phyloP scores from a whole-genome alignment of 2,888 invertebrate species.

The Microplitis deprimator region DNA sequence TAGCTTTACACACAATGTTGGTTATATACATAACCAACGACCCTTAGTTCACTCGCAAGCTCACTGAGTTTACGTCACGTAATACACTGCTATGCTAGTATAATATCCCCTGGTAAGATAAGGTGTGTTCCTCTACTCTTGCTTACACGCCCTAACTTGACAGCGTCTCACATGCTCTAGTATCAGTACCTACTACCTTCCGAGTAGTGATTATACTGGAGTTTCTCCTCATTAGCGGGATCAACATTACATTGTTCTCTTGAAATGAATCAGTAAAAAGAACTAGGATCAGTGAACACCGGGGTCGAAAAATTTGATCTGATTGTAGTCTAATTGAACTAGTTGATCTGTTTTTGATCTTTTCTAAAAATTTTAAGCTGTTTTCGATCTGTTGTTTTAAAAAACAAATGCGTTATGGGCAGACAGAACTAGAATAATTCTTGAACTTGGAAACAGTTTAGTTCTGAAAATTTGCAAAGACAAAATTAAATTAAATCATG shows the following conservation, averaged over 20 bases:
- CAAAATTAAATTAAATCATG: too few species aligned
- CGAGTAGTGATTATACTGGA: constrained; percentile 64
- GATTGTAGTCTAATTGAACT: too few species aligned
- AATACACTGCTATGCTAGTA: constrained; percentile 58
- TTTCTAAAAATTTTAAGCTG: too few species aligned
- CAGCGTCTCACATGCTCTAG: constrained; percentile 44
- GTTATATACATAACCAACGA: constrained; percentile 47
- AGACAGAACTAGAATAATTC: too few species aligned
- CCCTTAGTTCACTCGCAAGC: constrained; percentile 50
- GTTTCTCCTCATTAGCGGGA: constrained; percentile 62
- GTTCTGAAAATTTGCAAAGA: too few species aligned
- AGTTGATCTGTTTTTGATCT: too few species aligned
- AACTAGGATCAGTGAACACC: not conserved
- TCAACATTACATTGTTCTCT: constrained; percentile 56
- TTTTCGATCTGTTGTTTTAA: too few species aligned
- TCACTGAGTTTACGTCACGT: constrained; percentile 59
- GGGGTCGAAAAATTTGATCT: too few species aligned
- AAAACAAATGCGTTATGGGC: too few species aligned
- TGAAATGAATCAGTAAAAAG: not conserved
- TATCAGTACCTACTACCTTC: constrained; percentile 31
- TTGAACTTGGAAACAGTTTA: too few species aligned
- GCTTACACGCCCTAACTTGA: constrained; percentile 49
- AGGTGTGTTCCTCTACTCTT: constrained; percentile 51
- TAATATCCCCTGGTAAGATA: constrained; percentile 56
- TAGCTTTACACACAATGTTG: constrained; percentile 56